Evolutionary conservation across 2,888 invertebrate genomes (phyloP).

Genomic region (Cephus rjabovi): DNA sequence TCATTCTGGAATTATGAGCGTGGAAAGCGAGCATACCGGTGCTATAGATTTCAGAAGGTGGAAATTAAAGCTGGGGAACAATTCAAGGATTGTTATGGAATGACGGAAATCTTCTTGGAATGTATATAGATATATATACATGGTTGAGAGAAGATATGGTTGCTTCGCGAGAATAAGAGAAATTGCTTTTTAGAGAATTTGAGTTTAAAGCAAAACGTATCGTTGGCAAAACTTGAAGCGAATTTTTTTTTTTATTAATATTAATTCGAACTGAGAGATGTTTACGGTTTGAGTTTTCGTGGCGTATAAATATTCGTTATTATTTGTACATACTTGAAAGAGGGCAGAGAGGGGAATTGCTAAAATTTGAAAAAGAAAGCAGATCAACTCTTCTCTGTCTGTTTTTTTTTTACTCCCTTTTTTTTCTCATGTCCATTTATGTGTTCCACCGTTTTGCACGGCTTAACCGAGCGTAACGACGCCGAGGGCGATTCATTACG

Average conservation of each 20-base stretch:
- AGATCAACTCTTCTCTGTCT: not conserved
- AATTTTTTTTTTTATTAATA: not conserved
- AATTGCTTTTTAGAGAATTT: not conserved
- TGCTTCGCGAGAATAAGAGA: not conserved
- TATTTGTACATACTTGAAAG: not conserved
- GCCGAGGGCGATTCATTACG: constrained; percentile 18
- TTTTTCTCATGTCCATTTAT: not conserved
- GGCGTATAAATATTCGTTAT: not conserved
- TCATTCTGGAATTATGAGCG: not conserved
- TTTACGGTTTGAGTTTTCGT: not conserved
- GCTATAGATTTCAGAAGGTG: constrained; percentile 7
- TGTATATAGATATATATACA: not conserved
- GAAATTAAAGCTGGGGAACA: constrained; percentile 20
- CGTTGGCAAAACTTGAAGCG: not conserved
- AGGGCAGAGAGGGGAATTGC: not conserved
- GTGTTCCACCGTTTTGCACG: constrained; percentile 15
- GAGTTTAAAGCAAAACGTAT: not conserved
- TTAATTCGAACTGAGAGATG: not conserved
- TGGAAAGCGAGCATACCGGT: constrained; percentile 10
- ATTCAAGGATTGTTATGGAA: constrained; percentile 13
- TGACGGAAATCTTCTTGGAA: constrained; percentile 6
- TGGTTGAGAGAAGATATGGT: not conserved
- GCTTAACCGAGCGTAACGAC: constrained; percentile 6
- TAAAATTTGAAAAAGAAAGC: not conserved
- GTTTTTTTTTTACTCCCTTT: not conserved